Evolutionary conservation across 2,797 vertebrate genomes (phyloP).

Genomic region (Lindbergichthys nudifrons): DNA sequence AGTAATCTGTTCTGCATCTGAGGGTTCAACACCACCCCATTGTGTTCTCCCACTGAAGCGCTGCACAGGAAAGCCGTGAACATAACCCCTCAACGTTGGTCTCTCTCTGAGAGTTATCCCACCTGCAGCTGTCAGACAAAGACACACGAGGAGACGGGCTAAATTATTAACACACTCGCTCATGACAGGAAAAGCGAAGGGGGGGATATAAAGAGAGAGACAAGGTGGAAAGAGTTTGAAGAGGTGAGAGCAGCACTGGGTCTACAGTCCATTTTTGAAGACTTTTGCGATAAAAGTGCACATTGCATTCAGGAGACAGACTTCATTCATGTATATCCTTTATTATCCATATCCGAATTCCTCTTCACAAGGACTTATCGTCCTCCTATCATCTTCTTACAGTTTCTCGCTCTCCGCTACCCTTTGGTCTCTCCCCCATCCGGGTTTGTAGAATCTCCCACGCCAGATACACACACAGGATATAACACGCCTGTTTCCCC

Average conservation of each 20-base stretch:
- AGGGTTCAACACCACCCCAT: slow-evolving; percentile 51
- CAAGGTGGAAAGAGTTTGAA: slow-evolving; percentile 13
- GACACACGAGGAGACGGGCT: slow-evolving; percentile 29
- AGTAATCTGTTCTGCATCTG: slow-evolving; percentile 50
- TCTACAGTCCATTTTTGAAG: slow-evolving; percentile 25
- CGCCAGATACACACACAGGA: slow-evolving; percentile 54
- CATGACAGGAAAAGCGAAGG: slow-evolving; percentile 7
- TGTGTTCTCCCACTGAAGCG: slow-evolving; percentile 63
- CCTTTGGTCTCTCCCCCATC: slow-evolving; percentile 69
- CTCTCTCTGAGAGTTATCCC: slow-evolving; percentile 28
- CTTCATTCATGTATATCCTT: slow-evolving; percentile 58
- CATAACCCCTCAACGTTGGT: slow-evolving; percentile 37
- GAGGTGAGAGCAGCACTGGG: slow-evolving; percentile 4
- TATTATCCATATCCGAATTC: slow-evolving; percentile 54
- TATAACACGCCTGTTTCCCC: slow-evolving; percentile 69
- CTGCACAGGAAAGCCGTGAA: slow-evolving; percentile 43
- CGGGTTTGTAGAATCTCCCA: slow-evolving; percentile 62
- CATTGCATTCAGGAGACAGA: slow-evolving; percentile 33
- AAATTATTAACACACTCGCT: slow-evolving; percentile 59
- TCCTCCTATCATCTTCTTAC: slow-evolving; percentile 57
- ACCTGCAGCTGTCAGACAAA: slow-evolving; percentile 63
- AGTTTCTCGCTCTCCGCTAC: slow-evolving; percentile 55
- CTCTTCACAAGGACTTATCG: slow-evolving; percentile 54
- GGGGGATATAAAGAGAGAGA: not conserved
- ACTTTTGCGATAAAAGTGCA: slow-evolving; percentile 39